Evolutionary conservation across 2,888 invertebrate genomes (phyloP).

Genomic region (Chymomyza fuscimana): DNA sequence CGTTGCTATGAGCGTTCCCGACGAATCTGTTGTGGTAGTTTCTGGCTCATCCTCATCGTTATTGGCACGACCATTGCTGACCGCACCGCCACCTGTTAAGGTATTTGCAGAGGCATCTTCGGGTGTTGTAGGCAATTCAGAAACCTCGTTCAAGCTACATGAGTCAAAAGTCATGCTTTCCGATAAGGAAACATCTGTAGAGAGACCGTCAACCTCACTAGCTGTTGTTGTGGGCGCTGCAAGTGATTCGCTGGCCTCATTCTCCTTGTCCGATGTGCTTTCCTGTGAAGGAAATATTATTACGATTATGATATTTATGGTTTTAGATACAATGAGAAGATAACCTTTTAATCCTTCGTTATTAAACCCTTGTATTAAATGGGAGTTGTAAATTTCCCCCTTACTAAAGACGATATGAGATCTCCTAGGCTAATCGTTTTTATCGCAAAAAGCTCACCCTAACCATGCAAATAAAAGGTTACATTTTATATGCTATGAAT

Average conservation of each 20-base stretch:
- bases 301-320: not conserved
- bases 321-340: not conserved
- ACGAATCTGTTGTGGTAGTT: conserved; percentile 69
- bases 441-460: too few species aligned
- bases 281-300: conserved; percentile 46
- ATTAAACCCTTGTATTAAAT: too few species aligned
- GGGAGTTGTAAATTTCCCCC: too few species aligned
- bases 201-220: conserved; percentile 76
- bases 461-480: too few species aligned
- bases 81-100: conserved; percentile 39
- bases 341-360: not conserved
- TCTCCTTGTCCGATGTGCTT: conserved; percentile 78
- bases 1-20: conserved; percentile 63
- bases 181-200: conserved; percentile 78
- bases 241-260: conserved; percentile 77
- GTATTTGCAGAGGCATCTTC: conserved; percentile 75
- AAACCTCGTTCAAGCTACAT: conserved; percentile 78
- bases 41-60: conserved; percentile 52
- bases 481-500: too few species aligned
- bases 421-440: too few species aligned
- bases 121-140: conserved; percentile 77
- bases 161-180: conserved; percentile 80
- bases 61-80: conserved; percentile 46
- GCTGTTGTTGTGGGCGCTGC: conserved; percentile 76
- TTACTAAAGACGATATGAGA: too few species aligned